Conservation (phyloP, 2,888 invertebrate genomes). For the Leucoma salicis region DNA sequence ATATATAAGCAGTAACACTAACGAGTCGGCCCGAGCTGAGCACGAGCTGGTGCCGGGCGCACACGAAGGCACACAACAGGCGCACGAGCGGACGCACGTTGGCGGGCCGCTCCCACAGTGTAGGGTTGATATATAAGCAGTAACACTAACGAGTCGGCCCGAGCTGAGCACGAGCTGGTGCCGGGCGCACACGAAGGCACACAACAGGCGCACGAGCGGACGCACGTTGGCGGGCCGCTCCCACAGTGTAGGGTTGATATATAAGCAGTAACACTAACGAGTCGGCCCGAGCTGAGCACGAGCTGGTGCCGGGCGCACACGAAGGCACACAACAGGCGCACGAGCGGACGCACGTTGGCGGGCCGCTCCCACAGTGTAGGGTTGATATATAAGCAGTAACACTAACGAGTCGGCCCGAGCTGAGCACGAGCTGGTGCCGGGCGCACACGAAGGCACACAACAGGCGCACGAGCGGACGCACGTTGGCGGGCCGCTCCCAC, state of each 20-base stretch:
- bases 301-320: constrained; percentile 74
- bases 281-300: constrained; percentile 83
- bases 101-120: constrained; percentile 96
- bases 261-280: constrained; percentile 75
- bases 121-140: constrained; percentile 25
- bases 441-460: constrained; percentile 91
- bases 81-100: constrained; percentile 97
- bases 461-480: constrained; percentile 95
- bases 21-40: constrained; percentile 86
- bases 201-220: constrained; percentile 94
- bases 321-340: constrained; percentile 94
- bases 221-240: constrained; percentile 96
- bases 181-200: constrained; percentile 87
- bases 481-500: constrained; percentile 97
- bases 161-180: constrained; percentile 64
- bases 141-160: constrained; percentile 85
- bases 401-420: constrained; percentile 86
- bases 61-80: constrained; percentile 93
- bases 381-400: not conserved
- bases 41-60: constrained; percentile 55
- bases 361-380: constrained; percentile 93
- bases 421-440: constrained; percentile 55
- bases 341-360: constrained; percentile 96
- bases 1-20: constrained; percentile 36
- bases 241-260: constrained; percentile 85